Percentiles rank a stretch among this genome's conserved stretches.
Conservation (phyloP, 2,113 vertebrate species). For the Cinclus cinclus region DNA sequence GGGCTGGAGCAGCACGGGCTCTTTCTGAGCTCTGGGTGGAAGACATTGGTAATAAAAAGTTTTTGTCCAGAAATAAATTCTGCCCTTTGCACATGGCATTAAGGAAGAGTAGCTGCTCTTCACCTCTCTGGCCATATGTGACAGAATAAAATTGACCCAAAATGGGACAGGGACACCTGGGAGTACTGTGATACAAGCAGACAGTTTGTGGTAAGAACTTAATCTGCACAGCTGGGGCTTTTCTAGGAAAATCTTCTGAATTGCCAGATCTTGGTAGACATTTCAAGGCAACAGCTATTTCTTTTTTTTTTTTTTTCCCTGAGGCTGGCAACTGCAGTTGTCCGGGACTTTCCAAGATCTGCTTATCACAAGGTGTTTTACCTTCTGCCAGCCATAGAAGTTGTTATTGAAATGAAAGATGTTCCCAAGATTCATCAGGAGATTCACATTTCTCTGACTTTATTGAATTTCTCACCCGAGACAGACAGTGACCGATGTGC, state of each 20-base stretch:
- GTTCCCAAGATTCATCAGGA: slow-evolving; percentile 4
- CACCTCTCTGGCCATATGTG: rapidly evolving
- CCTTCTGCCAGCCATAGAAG: not conserved
- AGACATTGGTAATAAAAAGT: not conserved
- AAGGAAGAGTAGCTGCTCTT: not conserved
- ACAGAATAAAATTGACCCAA: not conserved
- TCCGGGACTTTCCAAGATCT: not conserved
- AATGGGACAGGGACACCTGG: not conserved
- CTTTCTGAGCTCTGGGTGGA: not conserved
- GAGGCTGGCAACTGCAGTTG: not conserved
- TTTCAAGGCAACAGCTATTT: not conserved
- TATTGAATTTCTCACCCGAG: slow-evolving; percentile 40
- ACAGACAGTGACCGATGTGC: not conserved
- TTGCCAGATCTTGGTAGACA: not conserved
- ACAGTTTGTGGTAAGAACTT: not conserved
- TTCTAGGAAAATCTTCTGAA: not conserved
- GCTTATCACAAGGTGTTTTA: not conserved
- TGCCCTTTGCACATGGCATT: not conserved
- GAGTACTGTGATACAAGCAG: not conserved
- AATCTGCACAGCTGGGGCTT: not conserved
- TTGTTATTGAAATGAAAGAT: slow-evolving; percentile 28
- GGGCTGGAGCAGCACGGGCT: not conserved
- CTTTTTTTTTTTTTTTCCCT: not conserved
- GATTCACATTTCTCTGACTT: not conserved
- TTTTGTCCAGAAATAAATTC: not conserved